phyloP scores from a whole-genome alignment of 2,113 vertebrate species.

The Clarias magur region DNA sequence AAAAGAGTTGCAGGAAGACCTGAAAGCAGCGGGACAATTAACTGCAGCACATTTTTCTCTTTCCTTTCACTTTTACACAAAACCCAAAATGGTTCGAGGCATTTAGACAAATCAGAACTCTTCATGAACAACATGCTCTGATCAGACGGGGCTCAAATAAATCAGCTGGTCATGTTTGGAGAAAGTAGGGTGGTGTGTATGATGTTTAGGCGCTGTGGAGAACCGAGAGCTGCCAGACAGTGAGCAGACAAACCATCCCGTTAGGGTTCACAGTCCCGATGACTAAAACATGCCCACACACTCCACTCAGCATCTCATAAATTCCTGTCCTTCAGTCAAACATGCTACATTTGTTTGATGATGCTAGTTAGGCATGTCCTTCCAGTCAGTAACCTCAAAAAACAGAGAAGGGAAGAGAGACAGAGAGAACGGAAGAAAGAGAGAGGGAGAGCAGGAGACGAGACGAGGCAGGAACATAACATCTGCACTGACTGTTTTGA shows the following conservation, averaged over 20 bases:
- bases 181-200: background rate
- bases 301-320: slow-evolving; percentile 46
- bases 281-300: slow-evolving; percentile 50
- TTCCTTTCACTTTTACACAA: background rate
- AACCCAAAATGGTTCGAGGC: no score
- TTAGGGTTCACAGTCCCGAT: slow-evolving; percentile 30
- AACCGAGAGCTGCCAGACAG: slow-evolving; percentile 36
- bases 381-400: slow-evolving; percentile 48
- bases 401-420: slow-evolving; percentile 12
- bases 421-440: background rate
- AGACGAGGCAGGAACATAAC: slow-evolving; percentile 37
- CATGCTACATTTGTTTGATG: slow-evolving; percentile 62
- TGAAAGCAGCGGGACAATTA: no score
- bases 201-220: slow-evolving; percentile 39
- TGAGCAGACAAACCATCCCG: slow-evolving; percentile 35
- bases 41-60: background rate
- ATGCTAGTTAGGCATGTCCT: slow-evolving; percentile 56
- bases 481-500: slow-evolving; percentile 45
- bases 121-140: background rate
- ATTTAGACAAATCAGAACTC: background rate
- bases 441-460: slow-evolving; percentile 13
- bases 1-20: no score
- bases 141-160: background rate
- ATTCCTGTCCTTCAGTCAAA: slow-evolving; percentile 58
- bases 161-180: background rate